Evolutionary conservation across 2,888 invertebrate species (phyloP).

Genomic region (Bembecia ichneumoniformis): DNA sequence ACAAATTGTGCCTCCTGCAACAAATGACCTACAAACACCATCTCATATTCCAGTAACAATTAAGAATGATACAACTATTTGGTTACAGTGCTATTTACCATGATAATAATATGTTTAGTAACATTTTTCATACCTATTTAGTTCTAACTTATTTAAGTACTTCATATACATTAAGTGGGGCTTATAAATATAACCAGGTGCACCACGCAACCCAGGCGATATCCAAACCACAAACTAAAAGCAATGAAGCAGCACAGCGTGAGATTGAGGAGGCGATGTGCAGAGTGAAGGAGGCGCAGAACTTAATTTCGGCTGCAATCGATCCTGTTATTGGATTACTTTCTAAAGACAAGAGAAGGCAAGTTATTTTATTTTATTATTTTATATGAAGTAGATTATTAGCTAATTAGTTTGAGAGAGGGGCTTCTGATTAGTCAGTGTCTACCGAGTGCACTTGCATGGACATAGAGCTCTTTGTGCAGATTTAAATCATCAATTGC

Average conservation of each 20-base stretch:
- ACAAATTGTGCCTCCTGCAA: too few species aligned
- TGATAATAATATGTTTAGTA: not conserved
- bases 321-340: conserved; percentile 91
- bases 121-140: not conserved
- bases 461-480: too few species aligned
- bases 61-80: too few species aligned
- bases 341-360: conserved; percentile 86
- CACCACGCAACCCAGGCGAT: conserved; percentile 94
- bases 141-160: not conserved
- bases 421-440: too few species aligned
- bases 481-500: too few species aligned
- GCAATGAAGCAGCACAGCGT: conserved; percentile 93
- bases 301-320: conserved; percentile 93
- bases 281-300: conserved; percentile 95
- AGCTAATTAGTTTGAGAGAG: too few species aligned
- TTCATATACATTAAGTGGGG: not conserved
- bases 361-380: too few species aligned
- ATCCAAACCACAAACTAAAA: conserved; percentile 93
- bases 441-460: too few species aligned
- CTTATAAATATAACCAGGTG: conserved; percentile 62
- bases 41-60: too few species aligned
- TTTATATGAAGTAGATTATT: too few species aligned
- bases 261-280: conserved; percentile 99
- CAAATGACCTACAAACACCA: too few species aligned
- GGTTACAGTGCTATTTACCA: too few species aligned